Percentiles rank a stretch among this genome's conserved stretches.
These are phyloP conservation scores for Myopa testacea DNA, from an alignment of 2,888 invertebrate genomes.

Conservation along the genomic window DNA sequence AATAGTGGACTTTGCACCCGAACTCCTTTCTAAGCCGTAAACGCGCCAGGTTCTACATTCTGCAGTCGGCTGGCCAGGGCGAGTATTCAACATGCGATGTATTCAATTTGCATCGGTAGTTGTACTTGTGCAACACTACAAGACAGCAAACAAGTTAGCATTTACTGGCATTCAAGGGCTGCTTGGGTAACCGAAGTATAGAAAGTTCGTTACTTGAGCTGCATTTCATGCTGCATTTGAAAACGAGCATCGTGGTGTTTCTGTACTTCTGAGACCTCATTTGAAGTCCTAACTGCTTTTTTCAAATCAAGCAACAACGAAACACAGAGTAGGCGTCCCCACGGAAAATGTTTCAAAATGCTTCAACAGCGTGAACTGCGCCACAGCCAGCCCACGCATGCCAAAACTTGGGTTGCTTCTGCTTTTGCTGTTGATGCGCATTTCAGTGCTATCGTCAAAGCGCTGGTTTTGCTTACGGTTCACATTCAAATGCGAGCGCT, in stretches of 20 bases:
- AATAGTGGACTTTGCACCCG: slow-evolving; percentile 37
- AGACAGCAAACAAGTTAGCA: not conserved
- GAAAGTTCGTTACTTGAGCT: slow-evolving; percentile 36
- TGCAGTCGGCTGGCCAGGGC: slow-evolving; percentile 8
- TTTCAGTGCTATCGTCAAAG: not conserved
- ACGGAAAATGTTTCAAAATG: not conserved
- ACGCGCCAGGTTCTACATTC: slow-evolving; percentile 23
- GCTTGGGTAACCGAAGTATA: not conserved
- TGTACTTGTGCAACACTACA: slow-evolving; percentile 20
- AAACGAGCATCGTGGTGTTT: not conserved
- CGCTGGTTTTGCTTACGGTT: not conserved
- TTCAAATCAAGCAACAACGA: not conserved
- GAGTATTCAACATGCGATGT: not conserved
- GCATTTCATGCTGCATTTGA: slow-evolving; percentile 43
- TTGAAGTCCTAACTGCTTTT: not conserved
- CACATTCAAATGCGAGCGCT: not conserved
- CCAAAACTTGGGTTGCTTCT: not conserved
- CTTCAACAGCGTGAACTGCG: not conserved
- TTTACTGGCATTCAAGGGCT: not conserved
- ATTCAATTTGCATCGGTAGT: slow-evolving; percentile 6
- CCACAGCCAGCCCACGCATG: not conserved
- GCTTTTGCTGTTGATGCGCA: not conserved
- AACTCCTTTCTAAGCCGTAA: slow-evolving; percentile 34
- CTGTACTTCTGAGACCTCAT: not conserved
- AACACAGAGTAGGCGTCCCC: not conserved